phyloP scores from a whole-genome alignment of 2,797 vertebrate species.

The Pygocentrus nattereri region DNA sequence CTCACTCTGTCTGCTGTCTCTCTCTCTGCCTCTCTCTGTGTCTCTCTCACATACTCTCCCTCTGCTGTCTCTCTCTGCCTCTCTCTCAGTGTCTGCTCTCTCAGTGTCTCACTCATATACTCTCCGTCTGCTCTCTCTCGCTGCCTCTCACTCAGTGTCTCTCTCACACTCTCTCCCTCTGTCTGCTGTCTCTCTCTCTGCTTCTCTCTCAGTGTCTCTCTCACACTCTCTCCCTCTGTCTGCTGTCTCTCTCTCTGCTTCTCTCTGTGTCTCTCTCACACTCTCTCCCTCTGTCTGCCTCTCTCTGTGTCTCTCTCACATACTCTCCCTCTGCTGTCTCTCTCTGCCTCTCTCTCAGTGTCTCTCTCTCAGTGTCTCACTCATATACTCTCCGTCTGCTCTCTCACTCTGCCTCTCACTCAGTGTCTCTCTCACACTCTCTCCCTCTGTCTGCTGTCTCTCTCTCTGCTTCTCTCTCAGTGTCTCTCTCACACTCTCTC shows the following conservation, averaged over 20 bases:
- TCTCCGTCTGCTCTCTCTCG: background rate
- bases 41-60: background rate
- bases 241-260: constrained; percentile 14
- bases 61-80: background rate
- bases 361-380: too few relatives aligned
- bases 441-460: constrained; percentile 27
- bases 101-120: too few relatives aligned
- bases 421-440: too few relatives aligned
- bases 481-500: background rate
- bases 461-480: background rate
- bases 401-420: background rate
- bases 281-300: too few relatives aligned
- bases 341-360: constrained; percentile 5
- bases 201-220: constrained; percentile 12
- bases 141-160: constrained; percentile 23
- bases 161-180: constrained; percentile 4
- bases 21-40: background rate
- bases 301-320: constrained; percentile 24
- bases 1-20: background rate
- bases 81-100: too few relatives aligned
- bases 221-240: too few relatives aligned
- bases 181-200: background rate
- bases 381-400: constrained; percentile 1
- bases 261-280: background rate
- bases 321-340: constrained; percentile 3